phyloP scores from a whole-genome alignment of 2,797 vertebrate species.

The Onychomys arenicola region DNA sequence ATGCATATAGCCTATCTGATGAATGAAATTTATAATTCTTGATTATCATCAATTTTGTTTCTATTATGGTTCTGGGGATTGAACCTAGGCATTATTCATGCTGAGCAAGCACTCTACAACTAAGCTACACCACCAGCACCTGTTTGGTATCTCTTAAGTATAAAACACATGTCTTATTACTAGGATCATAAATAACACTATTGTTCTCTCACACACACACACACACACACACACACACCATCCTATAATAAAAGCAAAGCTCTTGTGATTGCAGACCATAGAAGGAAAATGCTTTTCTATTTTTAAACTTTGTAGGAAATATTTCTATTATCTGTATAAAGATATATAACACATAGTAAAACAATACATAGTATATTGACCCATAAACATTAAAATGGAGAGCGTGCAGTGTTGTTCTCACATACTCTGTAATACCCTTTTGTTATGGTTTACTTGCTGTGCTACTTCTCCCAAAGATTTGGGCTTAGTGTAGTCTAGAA shows the following conservation, averaged over 20 bases:
- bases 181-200: neutral
- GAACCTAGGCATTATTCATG: neutral
- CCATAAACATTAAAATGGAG: neutral
- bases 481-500: slow-evolving; percentile 6
- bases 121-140: neutral
- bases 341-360: neutral
- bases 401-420: neutral
- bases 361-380: neutral
- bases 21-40: slow-evolving; percentile 50
- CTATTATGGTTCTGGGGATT: neutral
- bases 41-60: neutral
- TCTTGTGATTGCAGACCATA: slow-evolving; percentile 4
- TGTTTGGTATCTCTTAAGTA: slow-evolving; percentile 5
- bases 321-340: neutral
- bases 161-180: neutral
- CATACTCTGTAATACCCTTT: slow-evolving; percentile 14
- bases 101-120: neutral
- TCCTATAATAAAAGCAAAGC: slow-evolving; percentile 32
- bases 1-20: neutral
- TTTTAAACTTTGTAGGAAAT: slow-evolving; percentile 53
- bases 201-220: neutral
- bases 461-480: neutral
- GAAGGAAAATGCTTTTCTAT: slow-evolving; percentile 15
- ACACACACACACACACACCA: neutral
- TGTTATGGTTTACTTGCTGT: neutral